phyloP scores from a whole-genome alignment of 1,140 invertebrate genomes.

The Lordiphosa stackelbergi region DNA sequence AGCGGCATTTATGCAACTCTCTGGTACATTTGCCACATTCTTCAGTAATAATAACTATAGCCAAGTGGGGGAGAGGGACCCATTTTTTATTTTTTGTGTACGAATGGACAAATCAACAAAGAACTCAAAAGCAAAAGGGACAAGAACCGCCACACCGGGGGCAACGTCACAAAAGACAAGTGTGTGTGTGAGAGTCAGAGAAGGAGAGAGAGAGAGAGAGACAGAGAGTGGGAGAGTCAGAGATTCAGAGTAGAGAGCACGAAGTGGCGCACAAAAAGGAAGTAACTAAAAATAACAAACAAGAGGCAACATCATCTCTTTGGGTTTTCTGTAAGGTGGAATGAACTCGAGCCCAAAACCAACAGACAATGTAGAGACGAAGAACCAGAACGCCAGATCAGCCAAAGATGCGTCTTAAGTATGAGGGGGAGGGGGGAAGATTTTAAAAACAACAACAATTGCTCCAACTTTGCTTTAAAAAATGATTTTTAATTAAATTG shows the following conservation, averaged over 20 bases:
- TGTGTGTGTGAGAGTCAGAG: constrained; percentile 3
- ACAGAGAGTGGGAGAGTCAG: constrained; percentile 11
- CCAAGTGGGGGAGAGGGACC: not conserved
- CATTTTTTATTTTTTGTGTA: constrained; percentile 27
- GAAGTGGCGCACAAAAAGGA: constrained; percentile 70
- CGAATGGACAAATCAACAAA: constrained; percentile 46
- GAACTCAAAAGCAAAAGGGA: constrained; percentile 33
- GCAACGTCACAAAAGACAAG: constrained; percentile 22
- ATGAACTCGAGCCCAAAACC: constrained; percentile 52
- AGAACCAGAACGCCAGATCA: constrained; percentile 34
- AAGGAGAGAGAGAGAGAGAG: constrained; percentile 1
- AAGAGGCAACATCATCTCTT: constrained; percentile 43
- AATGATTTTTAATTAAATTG: no score
- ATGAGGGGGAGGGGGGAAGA: not conserved
- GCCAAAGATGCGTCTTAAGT: constrained; percentile 27
- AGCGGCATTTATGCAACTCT: constrained; percentile 21
- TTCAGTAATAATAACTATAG: constrained; percentile 2
- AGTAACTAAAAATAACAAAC: constrained; percentile 75
- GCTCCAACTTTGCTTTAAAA: no score
- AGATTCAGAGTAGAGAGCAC: constrained; percentile 19
- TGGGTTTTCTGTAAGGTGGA: constrained; percentile 65
- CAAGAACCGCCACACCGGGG: constrained; percentile 19
- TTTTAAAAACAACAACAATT: no score
- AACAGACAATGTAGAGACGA: constrained; percentile 16
- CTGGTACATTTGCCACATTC: constrained; percentile 29